These are phyloP conservation scores for Porites rus DNA, from an alignment of 92 coral and sea anemone species.

Conservation along the genomic window DNA sequence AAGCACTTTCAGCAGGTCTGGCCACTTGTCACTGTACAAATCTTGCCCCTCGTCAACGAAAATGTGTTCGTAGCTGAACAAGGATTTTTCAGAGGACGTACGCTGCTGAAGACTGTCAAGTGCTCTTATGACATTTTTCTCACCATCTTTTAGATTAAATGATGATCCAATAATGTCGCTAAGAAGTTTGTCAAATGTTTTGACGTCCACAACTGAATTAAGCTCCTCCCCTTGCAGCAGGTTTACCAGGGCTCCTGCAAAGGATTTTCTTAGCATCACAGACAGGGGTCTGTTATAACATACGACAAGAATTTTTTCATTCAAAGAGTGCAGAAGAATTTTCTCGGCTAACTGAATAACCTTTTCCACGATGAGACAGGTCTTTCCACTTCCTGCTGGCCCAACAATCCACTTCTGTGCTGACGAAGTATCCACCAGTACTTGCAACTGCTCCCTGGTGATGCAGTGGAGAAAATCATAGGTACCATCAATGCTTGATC, in stretches of 20 bases:
- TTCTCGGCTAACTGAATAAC: conserved; percentile 24
- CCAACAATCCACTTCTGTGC: conserved; percentile 57
- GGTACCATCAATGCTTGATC: too few species aligned
- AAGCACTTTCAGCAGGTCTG: conserved; percentile 20
- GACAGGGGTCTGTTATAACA: conserved; percentile 49
- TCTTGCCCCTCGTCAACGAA: conserved; percentile 70
- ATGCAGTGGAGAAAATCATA: too few species aligned
- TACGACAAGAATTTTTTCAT: conserved; percentile 50
- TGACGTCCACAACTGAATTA: not conserved
- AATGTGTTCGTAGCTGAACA: conserved; percentile 50
- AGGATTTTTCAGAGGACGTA: too few species aligned
- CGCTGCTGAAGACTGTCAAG: not conserved
- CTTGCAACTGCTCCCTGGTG: conserved; percentile 23
- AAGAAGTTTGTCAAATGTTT: conserved; percentile 33
- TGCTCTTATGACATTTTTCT: not conserved
- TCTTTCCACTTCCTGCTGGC: conserved; percentile 73
- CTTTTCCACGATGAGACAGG: conserved; percentile 45
- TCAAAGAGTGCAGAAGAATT: not conserved
- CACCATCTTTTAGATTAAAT: too few species aligned
- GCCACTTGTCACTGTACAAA: conserved; percentile 47
- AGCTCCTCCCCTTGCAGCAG: not conserved
- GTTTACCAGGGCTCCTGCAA: not conserved
- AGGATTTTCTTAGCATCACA: not conserved
- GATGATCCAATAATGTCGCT: not conserved
- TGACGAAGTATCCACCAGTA: conserved; percentile 5